Conservation (phyloP, 2,888 invertebrate genomes). For the Agrypnus murinus region DNA sequence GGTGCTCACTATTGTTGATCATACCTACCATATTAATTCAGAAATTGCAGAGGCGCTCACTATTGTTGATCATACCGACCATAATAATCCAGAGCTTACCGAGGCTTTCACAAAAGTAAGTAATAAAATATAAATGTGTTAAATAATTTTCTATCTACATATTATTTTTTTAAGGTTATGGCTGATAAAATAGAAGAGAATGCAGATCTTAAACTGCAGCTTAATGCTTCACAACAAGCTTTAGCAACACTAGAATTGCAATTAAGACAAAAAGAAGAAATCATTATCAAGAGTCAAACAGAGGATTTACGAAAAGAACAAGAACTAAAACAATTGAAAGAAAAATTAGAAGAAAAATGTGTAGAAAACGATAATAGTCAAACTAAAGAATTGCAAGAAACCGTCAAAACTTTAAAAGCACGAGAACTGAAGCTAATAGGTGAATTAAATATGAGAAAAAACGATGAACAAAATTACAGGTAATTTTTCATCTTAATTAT, state of each 20-base stretch:
- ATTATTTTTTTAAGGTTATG: slow-evolving; percentile 61
- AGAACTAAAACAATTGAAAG: slow-evolving; percentile 66
- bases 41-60: too few relatives aligned
- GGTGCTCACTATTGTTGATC: too few relatives aligned
- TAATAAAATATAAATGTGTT: too few relatives aligned
- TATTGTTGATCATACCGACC: too few relatives aligned
- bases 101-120: too few relatives aligned
- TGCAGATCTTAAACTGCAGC: slow-evolving; percentile 62
- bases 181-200: slow-evolving; percentile 63
- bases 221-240: slow-evolving; percentile 66
- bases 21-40: too few relatives aligned
- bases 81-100: too few relatives aligned
- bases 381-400: slow-evolving; percentile 63
- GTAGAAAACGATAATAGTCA: slow-evolving; percentile 69
- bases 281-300: slow-evolving; percentile 66
- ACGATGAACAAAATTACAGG: slow-evolving; percentile 42
- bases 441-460: slow-evolving; percentile 57
- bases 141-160: too few relatives aligned
- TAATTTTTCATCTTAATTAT: slow-evolving; percentile 21
- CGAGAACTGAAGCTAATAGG: slow-evolving; percentile 29
- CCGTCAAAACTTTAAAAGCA: slow-evolving; percentile 58
- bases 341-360: slow-evolving; percentile 69
- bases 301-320: slow-evolving; percentile 64
- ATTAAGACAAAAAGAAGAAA: slow-evolving; percentile 66
- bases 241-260: slow-evolving; percentile 65